Percentiles rank a stretch among this genome's conserved stretches.
These are phyloP conservation scores for Drosophila rhopaloa DNA, from an alignment of 1,140 invertebrate species.

Conservation along the genomic window DNA sequence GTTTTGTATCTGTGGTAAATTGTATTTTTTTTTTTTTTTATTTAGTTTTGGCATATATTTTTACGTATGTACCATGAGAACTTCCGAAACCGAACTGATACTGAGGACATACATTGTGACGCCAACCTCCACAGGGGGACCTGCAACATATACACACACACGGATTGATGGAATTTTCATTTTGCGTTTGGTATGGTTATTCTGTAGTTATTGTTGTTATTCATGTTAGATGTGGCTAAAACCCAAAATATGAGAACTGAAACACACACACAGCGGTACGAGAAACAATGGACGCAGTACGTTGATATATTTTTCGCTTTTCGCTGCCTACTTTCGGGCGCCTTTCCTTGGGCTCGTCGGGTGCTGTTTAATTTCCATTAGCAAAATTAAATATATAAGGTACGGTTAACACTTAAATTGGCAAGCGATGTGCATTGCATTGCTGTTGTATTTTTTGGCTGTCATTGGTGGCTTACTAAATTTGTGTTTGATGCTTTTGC, in stretches of 20 bases:
- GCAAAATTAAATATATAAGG: slow-evolving; percentile 75
- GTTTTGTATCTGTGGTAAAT: slow-evolving; percentile 47
- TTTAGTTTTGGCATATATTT: slow-evolving; percentile 45
- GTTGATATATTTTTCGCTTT: slow-evolving; percentile 33
- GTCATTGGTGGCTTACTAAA: slow-evolving; percentile 33
- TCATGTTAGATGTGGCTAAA: slow-evolving; percentile 50
- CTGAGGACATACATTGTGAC: slow-evolving; percentile 99
- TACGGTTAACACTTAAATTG: slow-evolving; percentile 43
- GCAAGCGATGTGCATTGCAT: slow-evolving; percentile 52
- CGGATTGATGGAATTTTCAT: slow-evolving; percentile 70
- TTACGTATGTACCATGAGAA: slow-evolving; percentile 94
- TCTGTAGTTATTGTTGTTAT: slow-evolving; percentile 42
- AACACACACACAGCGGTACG: slow-evolving; percentile 59
- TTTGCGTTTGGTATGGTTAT: slow-evolving; percentile 44
- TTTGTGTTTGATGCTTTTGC: slow-evolving; percentile 61
- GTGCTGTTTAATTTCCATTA: slow-evolving; percentile 64
- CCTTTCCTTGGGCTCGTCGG: slow-evolving; percentile 12
- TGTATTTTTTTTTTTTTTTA: slow-evolving; percentile 39
- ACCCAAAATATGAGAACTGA: slow-evolving; percentile 57
- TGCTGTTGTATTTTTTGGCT: slow-evolving; percentile 22
- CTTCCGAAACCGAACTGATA: slow-evolving; percentile 99
- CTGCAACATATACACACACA: slow-evolving; percentile 89
- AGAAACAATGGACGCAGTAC: slow-evolving; percentile 28
- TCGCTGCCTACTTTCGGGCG: slow-evolving; percentile 34
- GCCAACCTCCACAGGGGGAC: slow-evolving; percentile 97